Conservation (phyloP, 2,888 invertebrate genomes). For the Hylaea fasciaria region DNA sequence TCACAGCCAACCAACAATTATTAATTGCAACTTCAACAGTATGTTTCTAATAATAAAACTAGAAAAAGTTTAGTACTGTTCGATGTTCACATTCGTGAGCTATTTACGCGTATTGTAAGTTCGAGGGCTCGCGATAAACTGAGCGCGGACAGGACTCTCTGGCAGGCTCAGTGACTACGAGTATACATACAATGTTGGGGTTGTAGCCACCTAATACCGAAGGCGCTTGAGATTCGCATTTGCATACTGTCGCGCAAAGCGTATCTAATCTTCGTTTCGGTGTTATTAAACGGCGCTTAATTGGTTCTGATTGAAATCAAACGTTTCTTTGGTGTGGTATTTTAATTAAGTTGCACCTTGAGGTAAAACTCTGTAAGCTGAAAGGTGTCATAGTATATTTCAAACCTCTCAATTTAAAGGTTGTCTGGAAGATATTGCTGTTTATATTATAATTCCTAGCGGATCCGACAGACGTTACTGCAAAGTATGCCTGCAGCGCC, state of each 20-base stretch:
- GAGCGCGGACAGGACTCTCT: slow-evolving; percentile 3
- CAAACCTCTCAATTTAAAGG: too few relatives aligned
- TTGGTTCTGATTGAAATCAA: slow-evolving; percentile 12
- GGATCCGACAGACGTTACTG: too few relatives aligned
- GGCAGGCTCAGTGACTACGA: background rate
- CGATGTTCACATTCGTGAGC: slow-evolving; percentile 15
- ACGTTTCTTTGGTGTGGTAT: slow-evolving; percentile 1
- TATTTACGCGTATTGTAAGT: slow-evolving; percentile 9
- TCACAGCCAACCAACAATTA: background rate
- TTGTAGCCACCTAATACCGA: background rate
- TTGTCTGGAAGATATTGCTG: too few relatives aligned
- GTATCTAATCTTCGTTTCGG: slow-evolving; percentile 8
- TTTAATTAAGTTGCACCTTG: background rate
- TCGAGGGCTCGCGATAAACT: slow-evolving; percentile 19
- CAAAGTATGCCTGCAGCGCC: too few relatives aligned
- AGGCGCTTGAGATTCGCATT: background rate
- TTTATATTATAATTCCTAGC: too few relatives aligned
- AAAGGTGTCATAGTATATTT: too few relatives aligned
- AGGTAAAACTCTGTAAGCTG: background rate
- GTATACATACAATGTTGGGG: background rate
- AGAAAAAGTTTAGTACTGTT: slow-evolving; percentile 7
- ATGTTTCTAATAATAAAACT: background rate
- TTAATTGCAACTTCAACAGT: background rate
- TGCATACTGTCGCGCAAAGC: slow-evolving; percentile 3
- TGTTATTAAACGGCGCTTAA: slow-evolving; percentile 9